These are phyloP conservation scores for Acanthosepion esculentum DNA, from an alignment of 2,888 invertebrate genomes.

Conservation along the genomic window DNA sequence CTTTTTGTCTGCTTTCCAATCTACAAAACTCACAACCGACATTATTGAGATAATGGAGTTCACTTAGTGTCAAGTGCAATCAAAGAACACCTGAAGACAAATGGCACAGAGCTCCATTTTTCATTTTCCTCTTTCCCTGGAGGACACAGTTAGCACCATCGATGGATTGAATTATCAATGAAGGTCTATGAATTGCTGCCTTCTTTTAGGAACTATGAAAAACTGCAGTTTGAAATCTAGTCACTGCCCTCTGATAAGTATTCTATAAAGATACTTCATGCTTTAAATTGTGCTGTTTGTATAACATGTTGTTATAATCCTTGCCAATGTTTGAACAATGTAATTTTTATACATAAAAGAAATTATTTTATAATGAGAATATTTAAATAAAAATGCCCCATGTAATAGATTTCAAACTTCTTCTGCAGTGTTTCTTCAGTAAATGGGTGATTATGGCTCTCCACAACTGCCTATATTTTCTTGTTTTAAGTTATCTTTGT, in stretches of 20 bases:
- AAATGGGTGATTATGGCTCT: too few species aligned
- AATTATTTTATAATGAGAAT: too few species aligned
- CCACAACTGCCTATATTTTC: too few species aligned
- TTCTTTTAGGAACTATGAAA: constrained; percentile 11
- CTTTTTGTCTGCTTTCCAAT: constrained; percentile 33
- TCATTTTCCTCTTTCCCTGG: constrained; percentile 33
- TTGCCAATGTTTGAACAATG: neutral
- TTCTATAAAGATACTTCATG: neutral
- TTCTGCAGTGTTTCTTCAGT: too few species aligned
- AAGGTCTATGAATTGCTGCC: constrained; percentile 16
- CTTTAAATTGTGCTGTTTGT: neutral
- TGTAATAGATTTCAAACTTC: too few species aligned
- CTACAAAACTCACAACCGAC: constrained; percentile 33
- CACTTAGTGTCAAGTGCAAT: constrained; percentile 22
- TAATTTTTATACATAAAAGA: too few species aligned
- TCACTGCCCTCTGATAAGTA: constrained; percentile 18
- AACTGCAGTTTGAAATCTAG: constrained; percentile 18
- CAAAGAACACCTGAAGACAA: constrained; percentile 22
- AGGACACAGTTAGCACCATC: neutral
- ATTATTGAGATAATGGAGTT: constrained; percentile 33
- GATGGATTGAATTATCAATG: constrained; percentile 33
- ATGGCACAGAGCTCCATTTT: neutral
- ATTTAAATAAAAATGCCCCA: too few species aligned
- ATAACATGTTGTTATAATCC: neutral
- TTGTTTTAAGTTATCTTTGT: too few species aligned